phyloP scores from a whole-genome alignment of 2,113 vertebrate genomes.

The Oryzias celebensis region DNA sequence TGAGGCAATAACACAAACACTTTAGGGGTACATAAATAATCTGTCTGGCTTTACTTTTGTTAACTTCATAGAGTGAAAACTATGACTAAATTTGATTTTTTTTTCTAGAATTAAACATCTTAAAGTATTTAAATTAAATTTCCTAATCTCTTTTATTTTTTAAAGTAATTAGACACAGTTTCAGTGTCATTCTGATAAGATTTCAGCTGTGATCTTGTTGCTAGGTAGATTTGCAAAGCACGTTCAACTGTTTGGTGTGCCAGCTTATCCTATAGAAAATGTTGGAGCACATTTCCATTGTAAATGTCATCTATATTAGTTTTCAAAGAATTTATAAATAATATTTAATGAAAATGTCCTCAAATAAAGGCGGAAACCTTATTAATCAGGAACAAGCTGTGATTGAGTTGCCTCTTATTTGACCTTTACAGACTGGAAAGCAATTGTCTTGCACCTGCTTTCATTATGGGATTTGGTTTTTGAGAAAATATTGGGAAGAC shows the following conservation, averaged over 20 bases:
- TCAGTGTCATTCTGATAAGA: constrained; percentile 38
- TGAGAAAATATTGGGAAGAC: no score
- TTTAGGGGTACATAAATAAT: background rate
- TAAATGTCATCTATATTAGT: no score
- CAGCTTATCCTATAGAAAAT: constrained; percentile 1
- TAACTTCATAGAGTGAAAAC: background rate
- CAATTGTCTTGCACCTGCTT: background rate
- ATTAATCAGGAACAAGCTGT: no score
- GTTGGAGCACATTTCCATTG: background rate
- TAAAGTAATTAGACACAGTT: constrained; percentile 5
- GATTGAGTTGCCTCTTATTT: background rate
- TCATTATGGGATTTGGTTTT: no score
- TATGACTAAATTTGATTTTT: background rate
- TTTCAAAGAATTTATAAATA: no score
- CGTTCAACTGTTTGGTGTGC: constrained; percentile 19
- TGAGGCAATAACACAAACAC: background rate
- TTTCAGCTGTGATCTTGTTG: constrained; percentile 54
- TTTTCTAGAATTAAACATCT: background rate
- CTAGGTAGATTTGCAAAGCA: constrained; percentile 51
- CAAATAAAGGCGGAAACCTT: no score
- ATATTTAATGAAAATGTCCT: no score
- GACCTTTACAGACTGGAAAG: background rate
- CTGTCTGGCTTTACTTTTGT: background rate
- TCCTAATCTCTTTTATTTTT: background rate
- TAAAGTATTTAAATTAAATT: background rate